These are phyloP conservation scores for Pheosia gnoma DNA, from an alignment of 2,888 invertebrate genomes.

Conservation along the genomic window DNA sequence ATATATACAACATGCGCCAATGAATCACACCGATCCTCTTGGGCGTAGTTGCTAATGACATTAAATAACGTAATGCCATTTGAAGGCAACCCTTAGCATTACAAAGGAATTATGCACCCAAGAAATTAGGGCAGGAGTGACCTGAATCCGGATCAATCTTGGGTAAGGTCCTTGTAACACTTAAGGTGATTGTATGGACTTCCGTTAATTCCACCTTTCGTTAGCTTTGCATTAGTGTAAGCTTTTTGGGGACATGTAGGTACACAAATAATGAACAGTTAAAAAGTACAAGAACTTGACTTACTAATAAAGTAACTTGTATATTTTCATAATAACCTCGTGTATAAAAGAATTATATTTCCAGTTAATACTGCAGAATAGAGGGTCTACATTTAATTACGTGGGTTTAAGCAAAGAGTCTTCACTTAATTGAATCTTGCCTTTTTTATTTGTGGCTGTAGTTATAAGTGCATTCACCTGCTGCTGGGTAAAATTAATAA, in stretches of 20 bases:
- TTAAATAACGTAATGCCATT: slow-evolving; percentile 3
- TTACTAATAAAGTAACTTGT: too few relatives aligned
- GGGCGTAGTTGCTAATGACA: neutral
- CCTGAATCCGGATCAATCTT: slow-evolving; percentile 2
- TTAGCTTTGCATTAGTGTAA: neutral
- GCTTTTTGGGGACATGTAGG: neutral
- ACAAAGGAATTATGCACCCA: slow-evolving; percentile 3
- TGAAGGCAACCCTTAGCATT: slow-evolving; percentile 2
- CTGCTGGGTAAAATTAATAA: neutral
- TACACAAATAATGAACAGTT: too few relatives aligned
- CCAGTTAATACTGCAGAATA: too few relatives aligned
- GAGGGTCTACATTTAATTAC: too few relatives aligned
- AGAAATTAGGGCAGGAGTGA: neutral
- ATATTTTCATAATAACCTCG: too few relatives aligned
- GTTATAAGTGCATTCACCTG: slow-evolving; percentile 1
- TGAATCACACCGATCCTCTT: neutral
- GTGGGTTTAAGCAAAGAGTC: neutral
- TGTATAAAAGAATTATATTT: too few relatives aligned
- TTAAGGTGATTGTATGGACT: slow-evolving; percentile 4
- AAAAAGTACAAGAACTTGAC: too few relatives aligned
- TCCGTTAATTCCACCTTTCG: slow-evolving; percentile 4
- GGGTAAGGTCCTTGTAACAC: slow-evolving; percentile 3
- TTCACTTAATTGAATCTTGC: neutral
- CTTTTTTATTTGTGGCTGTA: neutral
- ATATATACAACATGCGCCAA: neutral